phyloP scores from a whole-genome alignment of 1,140 invertebrate genomes.

The Euura lappo region DNA sequence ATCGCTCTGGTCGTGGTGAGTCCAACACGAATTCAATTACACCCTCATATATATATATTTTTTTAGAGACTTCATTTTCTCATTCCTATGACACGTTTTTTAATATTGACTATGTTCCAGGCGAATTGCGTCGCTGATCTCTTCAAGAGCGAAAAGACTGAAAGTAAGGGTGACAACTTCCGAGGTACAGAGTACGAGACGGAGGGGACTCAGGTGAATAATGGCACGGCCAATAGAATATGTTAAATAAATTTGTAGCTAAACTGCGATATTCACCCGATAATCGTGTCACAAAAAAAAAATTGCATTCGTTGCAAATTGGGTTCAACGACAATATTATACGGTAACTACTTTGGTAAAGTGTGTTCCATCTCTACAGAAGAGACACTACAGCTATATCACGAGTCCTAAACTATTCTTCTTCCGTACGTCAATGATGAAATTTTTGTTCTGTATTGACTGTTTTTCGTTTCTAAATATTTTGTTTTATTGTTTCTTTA shows the following conservation, averaged over 20 bases:
- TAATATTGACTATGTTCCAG: conserved; percentile 30
- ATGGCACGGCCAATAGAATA: conserved; percentile 52
- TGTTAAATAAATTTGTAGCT: conserved; percentile 49
- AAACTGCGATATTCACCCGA: conserved; percentile 39
- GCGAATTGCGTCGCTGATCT: conserved; percentile 43
- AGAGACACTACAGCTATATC: too few relatives aligned
- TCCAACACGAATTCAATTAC: background rate
- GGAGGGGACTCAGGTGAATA: conserved; percentile 56
- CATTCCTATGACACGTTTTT: background rate
- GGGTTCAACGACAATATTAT: too few relatives aligned
- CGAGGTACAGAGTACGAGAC: conserved; percentile 43
- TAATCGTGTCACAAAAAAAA: background rate
- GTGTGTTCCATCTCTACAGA: too few relatives aligned
- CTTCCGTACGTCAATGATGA: too few relatives aligned
- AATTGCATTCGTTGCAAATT: too few relatives aligned
- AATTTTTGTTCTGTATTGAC: too few relatives aligned
- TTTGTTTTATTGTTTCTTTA: too few relatives aligned
- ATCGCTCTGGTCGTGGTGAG: conserved; percentile 62
- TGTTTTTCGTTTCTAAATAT: too few relatives aligned
- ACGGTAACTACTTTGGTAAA: too few relatives aligned
- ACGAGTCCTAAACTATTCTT: too few relatives aligned
- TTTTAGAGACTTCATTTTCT: background rate
- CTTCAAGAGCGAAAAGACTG: conserved; percentile 40
- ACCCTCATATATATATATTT: background rate
- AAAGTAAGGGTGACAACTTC: conserved; percentile 34